Evolutionary conservation across 2,888 invertebrate species (phyloP).

Genomic region (Oscheius sp.): DNA sequence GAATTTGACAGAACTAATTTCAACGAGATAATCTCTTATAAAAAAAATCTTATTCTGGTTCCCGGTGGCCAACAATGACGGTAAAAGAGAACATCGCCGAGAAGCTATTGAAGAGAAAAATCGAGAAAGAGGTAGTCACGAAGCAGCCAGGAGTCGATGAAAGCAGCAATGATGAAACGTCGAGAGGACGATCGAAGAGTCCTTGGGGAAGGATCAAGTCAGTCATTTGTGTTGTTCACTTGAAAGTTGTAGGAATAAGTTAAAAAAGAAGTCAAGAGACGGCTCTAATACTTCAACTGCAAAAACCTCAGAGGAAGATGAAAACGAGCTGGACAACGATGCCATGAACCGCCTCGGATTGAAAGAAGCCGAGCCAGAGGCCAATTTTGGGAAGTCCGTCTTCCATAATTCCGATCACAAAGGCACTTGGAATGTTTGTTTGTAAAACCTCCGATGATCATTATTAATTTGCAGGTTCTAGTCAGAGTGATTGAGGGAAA

Average conservation of each 20-base stretch:
- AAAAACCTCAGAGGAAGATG: not conserved
- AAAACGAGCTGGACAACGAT: not conserved
- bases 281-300: not conserved
- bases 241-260: not conserved
- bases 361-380: conserved; percentile 29
- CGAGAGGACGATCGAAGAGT: not conserved
- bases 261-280: not conserved
- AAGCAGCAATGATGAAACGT: not conserved
- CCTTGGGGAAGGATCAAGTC: conserved; percentile 4
- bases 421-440: conserved; percentile 45
- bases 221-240: not conserved
- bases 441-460: not conserved
- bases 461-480: conserved; percentile 32
- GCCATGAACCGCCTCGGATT: conserved; percentile 18
- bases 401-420: conserved; percentile 44
- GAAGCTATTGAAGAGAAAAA: not conserved
- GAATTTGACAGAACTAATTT: no score
- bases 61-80: no score
- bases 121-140: not conserved
- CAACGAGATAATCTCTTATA: no score
- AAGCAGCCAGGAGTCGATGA: not conserved
- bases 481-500: conserved; percentile 52
- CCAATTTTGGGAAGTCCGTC: conserved; percentile 38
- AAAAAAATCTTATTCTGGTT: no score
- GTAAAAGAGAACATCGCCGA: conserved; percentile 14